A percentile compares a stretch with the other conserved stretches of the same genome.
Conservation (phyloP, 2,888 invertebrate species). For the Pristionchus maxplancki region DNA sequence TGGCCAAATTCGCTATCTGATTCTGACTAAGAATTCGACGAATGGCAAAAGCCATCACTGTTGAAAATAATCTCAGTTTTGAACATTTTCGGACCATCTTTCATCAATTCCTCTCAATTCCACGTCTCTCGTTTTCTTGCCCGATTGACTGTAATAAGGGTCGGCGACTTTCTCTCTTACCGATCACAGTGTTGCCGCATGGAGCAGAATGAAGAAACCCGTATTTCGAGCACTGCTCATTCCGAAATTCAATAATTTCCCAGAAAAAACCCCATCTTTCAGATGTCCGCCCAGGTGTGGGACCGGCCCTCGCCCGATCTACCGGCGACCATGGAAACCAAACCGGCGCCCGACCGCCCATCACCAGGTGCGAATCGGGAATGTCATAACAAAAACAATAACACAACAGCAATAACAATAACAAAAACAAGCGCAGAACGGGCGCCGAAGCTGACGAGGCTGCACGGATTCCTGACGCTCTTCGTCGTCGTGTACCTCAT, state of each 20-base stretch:
- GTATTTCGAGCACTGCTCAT: no score
- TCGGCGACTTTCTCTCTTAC: no score
- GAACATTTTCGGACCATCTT: neutral
- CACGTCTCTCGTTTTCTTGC: neutral
- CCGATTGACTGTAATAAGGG: no score
- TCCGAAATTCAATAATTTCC: neutral
- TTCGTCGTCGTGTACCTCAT: slow-evolving; percentile 55
- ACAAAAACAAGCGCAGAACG: neutral
- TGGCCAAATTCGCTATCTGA: neutral
- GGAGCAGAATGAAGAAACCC: no score
- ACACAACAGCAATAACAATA: neutral
- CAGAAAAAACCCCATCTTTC: neutral
- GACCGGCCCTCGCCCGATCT: neutral
- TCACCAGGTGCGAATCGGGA: neutral
- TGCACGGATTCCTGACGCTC: slow-evolving; percentile 28
- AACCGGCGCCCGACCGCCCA: slow-evolving; percentile 9
- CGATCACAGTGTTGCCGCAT: no score
- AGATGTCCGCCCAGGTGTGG: slow-evolving; percentile 41
- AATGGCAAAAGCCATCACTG: neutral
- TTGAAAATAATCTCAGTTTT: neutral
- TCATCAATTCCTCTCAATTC: no score
- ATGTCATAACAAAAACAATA: neutral
- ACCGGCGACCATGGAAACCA: neutral
- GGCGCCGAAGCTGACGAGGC: neutral
- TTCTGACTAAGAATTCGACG: neutral